Base-by-base conservation (phyloP, 2,113 vertebrate genomes). In the Echinops telfairi region DNA sequence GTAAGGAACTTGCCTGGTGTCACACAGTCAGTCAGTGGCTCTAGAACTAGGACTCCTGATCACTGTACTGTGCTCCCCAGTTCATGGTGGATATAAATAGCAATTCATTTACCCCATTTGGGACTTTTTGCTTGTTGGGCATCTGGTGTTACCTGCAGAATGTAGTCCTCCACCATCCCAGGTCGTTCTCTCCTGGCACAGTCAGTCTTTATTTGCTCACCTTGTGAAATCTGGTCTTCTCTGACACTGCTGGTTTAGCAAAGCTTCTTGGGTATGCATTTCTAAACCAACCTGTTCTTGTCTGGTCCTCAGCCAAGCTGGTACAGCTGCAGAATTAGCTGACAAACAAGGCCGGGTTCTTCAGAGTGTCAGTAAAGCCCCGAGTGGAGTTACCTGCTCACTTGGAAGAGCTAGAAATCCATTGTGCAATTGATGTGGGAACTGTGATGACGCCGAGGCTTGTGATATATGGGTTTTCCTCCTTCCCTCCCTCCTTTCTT, bases 261-360 rank as follows among this genome's bases (percentile, higher is more conserved):
- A 53, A 58, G 80, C 77, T 92, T 57, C 83, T 93, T 43, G 57
- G 91, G 64, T 88, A 5, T 12, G 64, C 58, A 62, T 79, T 95
- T 86, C 77, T 70, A 82, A 16, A 77, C 31, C 84, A 29, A 47
- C 77, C 76, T 86, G 31, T 89, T 90, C 22, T 33, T 40, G 22
- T 81, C 60, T 0, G 2, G 64, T 33, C 33, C 43, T 85, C 25
- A 25, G 88, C 58, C 77, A 80, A 20, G 36, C 86, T 85, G 83
- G 29, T 53, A 19, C 31, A 78, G 62, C 53, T 82, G 66, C 0
- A 0, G 29, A 58, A 60, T 76, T 12, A 29, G 75, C 81, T 19
- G 29, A 58, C 76, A 4, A 70, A 62, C 5, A 91, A 47, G 8
- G 25, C 47, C 23, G 92, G 83, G 5, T 75, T 47, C 16, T 76